These are phyloP conservation scores for Chlorops oryzae DNA, from an alignment of 1,140 invertebrate genomes.

Conservation along the genomic window DNA sequence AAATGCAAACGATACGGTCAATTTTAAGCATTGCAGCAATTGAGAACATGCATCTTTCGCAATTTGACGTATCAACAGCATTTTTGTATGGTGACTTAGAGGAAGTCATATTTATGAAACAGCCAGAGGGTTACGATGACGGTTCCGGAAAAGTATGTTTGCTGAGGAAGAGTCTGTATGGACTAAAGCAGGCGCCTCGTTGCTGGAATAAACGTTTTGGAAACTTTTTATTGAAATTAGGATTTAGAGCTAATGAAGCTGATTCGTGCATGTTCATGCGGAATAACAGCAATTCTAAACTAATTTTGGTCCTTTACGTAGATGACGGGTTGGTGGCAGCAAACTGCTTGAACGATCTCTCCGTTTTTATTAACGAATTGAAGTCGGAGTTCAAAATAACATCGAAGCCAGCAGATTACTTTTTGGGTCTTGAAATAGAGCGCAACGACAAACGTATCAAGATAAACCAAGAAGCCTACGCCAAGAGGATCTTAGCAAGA, in stretches of 20 bases:
- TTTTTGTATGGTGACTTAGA: slow-evolving; percentile 46
- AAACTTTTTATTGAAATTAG: slow-evolving; percentile 2
- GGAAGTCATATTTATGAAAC: slow-evolving; percentile 47
- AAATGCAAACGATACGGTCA: no score
- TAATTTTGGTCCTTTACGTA: no score
- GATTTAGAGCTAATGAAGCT: slow-evolving; percentile 25
- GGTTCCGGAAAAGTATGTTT: slow-evolving; percentile 24
- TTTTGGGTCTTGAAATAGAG: slow-evolving; percentile 34
- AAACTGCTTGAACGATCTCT: slow-evolving; percentile 18
- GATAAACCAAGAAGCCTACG: slow-evolving; percentile 35
- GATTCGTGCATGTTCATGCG: slow-evolving; percentile 41
- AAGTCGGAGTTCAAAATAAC: slow-evolving; percentile 30
- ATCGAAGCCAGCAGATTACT: slow-evolving; percentile 21
- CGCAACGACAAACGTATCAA: no score
- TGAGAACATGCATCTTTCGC: no score
- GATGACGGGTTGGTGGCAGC: slow-evolving; percentile 39
- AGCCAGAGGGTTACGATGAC: slow-evolving; percentile 39
- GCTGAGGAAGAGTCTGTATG: slow-evolving; percentile 47
- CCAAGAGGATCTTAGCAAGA: slow-evolving; percentile 34
- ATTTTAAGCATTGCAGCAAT: no score
- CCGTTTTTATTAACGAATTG: slow-evolving; percentile 23
- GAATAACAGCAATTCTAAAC: no score
- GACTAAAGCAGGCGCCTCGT: slow-evolving; percentile 47
- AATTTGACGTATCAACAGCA: slow-evolving; percentile 40
- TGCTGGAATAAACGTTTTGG: slow-evolving; percentile 40